phyloP scores from a whole-genome alignment of 2,797 vertebrate species.

The Lepilemur septentrionalis region DNA sequence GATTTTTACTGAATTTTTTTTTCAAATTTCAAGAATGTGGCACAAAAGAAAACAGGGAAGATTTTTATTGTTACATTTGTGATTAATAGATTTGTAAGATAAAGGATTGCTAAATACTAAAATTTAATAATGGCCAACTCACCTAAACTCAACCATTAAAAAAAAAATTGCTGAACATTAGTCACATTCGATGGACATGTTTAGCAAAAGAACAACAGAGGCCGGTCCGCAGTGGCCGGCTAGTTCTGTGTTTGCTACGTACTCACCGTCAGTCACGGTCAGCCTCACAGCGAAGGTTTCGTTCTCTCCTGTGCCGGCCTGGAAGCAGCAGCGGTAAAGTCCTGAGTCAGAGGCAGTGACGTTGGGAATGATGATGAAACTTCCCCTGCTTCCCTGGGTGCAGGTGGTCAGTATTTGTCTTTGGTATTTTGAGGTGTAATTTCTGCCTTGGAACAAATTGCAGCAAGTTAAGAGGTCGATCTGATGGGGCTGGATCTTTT shows the following conservation, averaged over 20 bases:
- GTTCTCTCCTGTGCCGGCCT: conserved; percentile 73
- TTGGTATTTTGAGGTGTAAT: conserved; percentile 83
- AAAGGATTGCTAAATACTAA: background rate
- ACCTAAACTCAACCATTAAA: background rate
- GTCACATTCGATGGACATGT: background rate
- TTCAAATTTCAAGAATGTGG: background rate
- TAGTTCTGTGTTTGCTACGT: background rate
- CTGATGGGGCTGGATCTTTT: conserved; percentile 80
- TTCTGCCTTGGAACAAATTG: conserved; percentile 70
- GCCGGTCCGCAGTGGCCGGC: background rate
- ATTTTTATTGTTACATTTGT: background rate
- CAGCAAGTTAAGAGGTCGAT: conserved; percentile 83
- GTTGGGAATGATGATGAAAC: conserved; percentile 76
- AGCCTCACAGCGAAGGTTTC: conserved; percentile 81
- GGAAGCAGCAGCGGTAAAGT: conserved; percentile 84
- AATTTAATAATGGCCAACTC: background rate
- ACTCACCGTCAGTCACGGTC: conserved; percentile 82
- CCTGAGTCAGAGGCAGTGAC: conserved; percentile 82
- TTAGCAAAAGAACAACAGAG: background rate
- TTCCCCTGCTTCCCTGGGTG: conserved; percentile 63
- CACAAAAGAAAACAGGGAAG: background rate
- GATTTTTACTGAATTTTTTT: background rate
- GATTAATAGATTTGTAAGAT: background rate
- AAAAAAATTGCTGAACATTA: background rate
- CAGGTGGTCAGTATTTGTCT: conserved; percentile 80